Percentiles rank a stretch among this genome's conserved stretches.
phyloP scores from a whole-genome alignment of 2,888 invertebrate species.

The Ommatoiulus sabulosus region DNA sequence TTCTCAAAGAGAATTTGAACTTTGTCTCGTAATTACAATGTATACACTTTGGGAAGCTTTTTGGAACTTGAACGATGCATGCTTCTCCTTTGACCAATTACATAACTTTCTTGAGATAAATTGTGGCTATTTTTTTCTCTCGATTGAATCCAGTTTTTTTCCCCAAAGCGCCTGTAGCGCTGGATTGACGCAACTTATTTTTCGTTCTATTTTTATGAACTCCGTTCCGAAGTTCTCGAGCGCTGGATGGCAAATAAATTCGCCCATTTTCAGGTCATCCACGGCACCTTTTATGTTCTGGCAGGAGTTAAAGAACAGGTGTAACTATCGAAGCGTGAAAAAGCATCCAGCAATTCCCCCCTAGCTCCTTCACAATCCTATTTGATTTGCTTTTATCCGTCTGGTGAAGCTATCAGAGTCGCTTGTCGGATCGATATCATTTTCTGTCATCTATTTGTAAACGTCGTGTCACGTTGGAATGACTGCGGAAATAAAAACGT shows the following conservation, averaged over 20 bases:
- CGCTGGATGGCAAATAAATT: not conserved
- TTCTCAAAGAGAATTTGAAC: no score
- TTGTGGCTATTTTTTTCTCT: no score
- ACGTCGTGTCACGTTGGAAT: conserved; percentile 36
- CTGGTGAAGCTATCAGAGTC: not conserved
- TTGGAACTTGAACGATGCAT: no score
- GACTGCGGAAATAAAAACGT: conserved; percentile 25
- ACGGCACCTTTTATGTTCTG: conserved; percentile 8
- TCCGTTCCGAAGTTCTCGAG: not conserved
- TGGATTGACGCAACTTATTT: not conserved
- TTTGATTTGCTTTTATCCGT: conserved; percentile 1
- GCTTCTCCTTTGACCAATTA: no score
- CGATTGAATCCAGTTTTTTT: no score
- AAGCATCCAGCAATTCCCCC: not conserved
- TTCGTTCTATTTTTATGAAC: not conserved
- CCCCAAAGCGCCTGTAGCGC: no score
- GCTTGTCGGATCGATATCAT: conserved; percentile 47
- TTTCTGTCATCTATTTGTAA: conserved; percentile 48
- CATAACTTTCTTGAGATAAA: no score
- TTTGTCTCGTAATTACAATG: no score
- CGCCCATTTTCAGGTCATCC: conserved; percentile 1
- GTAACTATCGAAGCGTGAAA: conserved; percentile 38
- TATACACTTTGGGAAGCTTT: no score
- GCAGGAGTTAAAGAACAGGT: conserved; percentile 6
- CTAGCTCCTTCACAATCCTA: not conserved